Evolutionary conservation across 2,113 vertebrate genomes (phyloP), one percentile per base, ranked within the genome.

Genomic region (Platysteira castanea): DNA sequence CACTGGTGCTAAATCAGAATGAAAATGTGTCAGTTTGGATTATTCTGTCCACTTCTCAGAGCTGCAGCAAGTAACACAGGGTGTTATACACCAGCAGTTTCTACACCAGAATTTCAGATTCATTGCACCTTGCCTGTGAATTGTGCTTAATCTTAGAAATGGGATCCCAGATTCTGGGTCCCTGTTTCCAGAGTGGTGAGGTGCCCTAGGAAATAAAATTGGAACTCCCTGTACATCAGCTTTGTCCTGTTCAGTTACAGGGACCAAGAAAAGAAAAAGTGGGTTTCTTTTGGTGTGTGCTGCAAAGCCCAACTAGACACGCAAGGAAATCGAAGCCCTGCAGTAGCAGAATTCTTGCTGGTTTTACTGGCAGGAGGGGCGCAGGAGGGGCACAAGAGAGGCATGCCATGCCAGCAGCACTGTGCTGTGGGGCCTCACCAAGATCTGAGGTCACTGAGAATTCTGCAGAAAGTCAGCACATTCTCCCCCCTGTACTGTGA

Each of bases 241-340:
- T 73, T 56, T 65, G 13, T 70, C n/a, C 22, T 22, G 3, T 69
- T 90, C 22, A 53, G 21, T 47, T 52, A 39, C 1, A 3, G 14
- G 33, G 27, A 33, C 39, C 27, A 71, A 60, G 44, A 54, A 28
- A 86, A 76, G n/a, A 53, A 15, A 30, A 39, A 76, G 11, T 7
- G 6, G 9, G 6, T 44, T 67, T 33, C 17, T 56, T 80, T 59
- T 23, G 8, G 8, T 41, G 27, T 64, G 28, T 41, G 41, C n/a
- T 52, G 21, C 22, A n/a, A n/a, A 60, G 33, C 44, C 74, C 56
- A 81, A 33, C 6, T 31, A 56, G 37, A 47, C 7, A 2, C 9
- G 3, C 7, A 44, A 70, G 33, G 37, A 73, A 64, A 27, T 22
- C 0, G 0, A 76, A 92, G 31, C 1, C 15, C 31, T 0, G 0